Conservation (phyloP, 2,113 vertebrate genomes). For the Gallinago media region DNA sequence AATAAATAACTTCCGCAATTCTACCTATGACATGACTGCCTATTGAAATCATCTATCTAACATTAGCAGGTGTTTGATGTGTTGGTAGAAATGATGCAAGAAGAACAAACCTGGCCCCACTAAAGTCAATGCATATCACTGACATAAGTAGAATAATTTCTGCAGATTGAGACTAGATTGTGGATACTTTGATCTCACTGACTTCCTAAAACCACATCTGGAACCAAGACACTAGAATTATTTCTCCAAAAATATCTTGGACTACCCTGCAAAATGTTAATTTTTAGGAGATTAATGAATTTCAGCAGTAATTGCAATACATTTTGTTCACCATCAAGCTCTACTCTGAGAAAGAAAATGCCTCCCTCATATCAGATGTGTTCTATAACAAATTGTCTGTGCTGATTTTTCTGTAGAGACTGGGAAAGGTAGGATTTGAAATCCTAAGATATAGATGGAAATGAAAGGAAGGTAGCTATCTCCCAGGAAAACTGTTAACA, state of each 20-base stretch:
- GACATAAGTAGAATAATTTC: not conserved
- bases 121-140: not conserved
- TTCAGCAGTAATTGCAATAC: not conserved
- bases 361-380: not conserved
- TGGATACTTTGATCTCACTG: not conserved
- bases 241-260: not conserved
- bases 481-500: not conserved
- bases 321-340: not conserved
- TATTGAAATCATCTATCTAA: not conserved
- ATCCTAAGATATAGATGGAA: not conserved
- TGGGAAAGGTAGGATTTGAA: not conserved
- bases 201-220: not conserved
- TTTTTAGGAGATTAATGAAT: not conserved
- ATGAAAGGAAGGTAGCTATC: not conserved
- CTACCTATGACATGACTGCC: not conserved
- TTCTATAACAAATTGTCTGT: not conserved
- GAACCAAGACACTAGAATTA: accelerated
- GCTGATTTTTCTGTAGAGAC: not conserved
- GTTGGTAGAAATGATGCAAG: not conserved
- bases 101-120: not conserved
- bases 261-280: not conserved
- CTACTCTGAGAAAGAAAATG: not conserved
- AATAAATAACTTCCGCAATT: not conserved
- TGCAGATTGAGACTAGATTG: not conserved
- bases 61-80: not conserved